Evolutionary conservation across 1,140 invertebrate species (phyloP), one percentile per base, ranked within the genome.

Genomic region (Panagrolaimus sp.): DNA sequence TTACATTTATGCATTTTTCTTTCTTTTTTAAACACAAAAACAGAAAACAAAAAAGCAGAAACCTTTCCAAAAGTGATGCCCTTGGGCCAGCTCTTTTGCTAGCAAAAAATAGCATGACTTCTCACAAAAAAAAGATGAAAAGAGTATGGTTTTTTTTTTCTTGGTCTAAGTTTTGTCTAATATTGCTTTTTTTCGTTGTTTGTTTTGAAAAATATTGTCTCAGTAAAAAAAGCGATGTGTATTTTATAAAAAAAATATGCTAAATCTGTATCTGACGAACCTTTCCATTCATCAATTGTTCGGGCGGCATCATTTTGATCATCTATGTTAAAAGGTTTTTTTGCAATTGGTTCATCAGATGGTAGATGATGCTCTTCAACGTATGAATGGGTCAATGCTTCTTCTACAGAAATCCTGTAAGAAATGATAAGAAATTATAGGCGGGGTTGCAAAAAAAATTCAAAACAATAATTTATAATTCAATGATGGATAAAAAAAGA

Each of bases 291-390:
- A 32, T 14, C 73, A 67, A 52, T 48, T 65, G 7, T 76, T 55
- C 6, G 70, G 47, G 14, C 55, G 7, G 32, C 64, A 17, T 81
- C 80, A 17, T 62, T 46, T 15, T 73, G 69, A 46, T 83, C 81
- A 43, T 81, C 81, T 21, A 81, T 74, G 44, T 76, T 64, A 43
- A 79, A 76, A 5, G 75, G 76, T 15, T 68, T 64, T 4, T 46
- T 71, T 10, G 81, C 74, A 2, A 78, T 65, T 7, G 80, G 80
- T 66, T 82, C 80, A 64, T 82, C 80, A n/a, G 46, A 58, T 6
- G 80, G 80, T 28, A 68, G 64, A 17, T 62, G 62, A 47, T 75
- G 65, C 7, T 75, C 76, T 10, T 44, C 46, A 38, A 78, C 58
- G 63, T 78, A 78, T 6, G 77, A 63, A 70, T 79, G 80, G 6